These are phyloP conservation scores for Petroica traversi DNA, from an alignment of 2,113 vertebrate genomes.

Conservation along the genomic window DNA sequence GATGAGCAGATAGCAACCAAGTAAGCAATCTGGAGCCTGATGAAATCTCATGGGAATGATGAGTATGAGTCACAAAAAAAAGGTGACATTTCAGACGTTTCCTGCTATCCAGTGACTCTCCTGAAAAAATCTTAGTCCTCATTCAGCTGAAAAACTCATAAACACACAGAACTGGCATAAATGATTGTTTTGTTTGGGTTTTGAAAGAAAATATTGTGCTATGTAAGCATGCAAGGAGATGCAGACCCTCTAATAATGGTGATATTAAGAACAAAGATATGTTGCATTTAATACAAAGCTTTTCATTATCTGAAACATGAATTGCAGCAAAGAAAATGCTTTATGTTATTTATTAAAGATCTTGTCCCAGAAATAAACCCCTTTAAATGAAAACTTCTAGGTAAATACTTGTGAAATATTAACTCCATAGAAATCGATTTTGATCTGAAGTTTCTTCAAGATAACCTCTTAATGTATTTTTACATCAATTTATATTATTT, in stretches of 20 bases:
- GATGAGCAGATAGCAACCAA: slow-evolving; percentile 66
- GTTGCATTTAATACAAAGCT: not conserved
- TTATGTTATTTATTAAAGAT: not conserved
- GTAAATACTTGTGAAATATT: not conserved
- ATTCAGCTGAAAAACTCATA: not conserved
- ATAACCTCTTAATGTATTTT: not conserved
- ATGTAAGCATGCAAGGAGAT: not conserved
- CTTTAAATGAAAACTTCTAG: not conserved
- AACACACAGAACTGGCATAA: not conserved
- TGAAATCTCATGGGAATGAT: not conserved
- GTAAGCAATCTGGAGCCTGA: not conserved
- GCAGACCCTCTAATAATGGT: not conserved
- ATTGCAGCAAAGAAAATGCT: not conserved
- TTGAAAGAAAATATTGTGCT: not conserved
- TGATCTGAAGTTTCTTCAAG: not conserved
- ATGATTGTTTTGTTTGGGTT: not conserved
- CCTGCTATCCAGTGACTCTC: not conserved
- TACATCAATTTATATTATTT: not conserved
- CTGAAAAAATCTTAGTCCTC: not conserved
- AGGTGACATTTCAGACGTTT: slow-evolving; percentile 3
- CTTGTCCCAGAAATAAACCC: not conserved
- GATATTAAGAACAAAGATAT: not conserved
- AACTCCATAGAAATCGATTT: not conserved
- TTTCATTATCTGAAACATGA: not conserved
- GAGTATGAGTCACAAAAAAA: not conserved